Base-by-base conservation (phyloP, 92 coral and sea anemone genomes). In the Palythoa grandis region DNA sequence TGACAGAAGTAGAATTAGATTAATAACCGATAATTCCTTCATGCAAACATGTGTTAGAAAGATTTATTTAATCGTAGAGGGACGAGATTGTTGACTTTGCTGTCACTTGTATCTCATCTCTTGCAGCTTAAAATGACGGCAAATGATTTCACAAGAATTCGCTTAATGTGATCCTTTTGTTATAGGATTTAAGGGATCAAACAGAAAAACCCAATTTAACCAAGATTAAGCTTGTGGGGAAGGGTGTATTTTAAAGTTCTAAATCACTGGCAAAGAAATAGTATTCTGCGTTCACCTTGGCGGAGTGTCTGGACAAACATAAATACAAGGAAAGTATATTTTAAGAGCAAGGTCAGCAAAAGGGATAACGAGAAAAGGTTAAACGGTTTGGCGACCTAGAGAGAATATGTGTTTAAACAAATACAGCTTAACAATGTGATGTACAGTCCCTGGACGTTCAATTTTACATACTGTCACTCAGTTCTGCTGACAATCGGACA, bases 291-390 rank as follows among this genome's bases (percentile, higher is more conserved):
- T 65, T 22, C 22, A n/a, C 61, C 66, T 48, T 22, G 43, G 50
- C 22, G 14, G 16, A 19, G 40, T 67, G 72, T 35, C 70, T 20
- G 40, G 74, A 23, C 52, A 80, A 80, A 47, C 85, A 76, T 23
- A 80, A 47, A 80, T 24, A 80, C 24, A 5, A n/a, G 74, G 20
- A 70, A 66, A 65, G 85, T 80, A 13, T 47, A 65, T 5, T 67
- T 29, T 25, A 25, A 69, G 43, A 80, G 66, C 74, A 22, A 56
- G 85, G 74, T 65, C 85, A 66, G 63, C 85, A 24, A 67, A 48
- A 80, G 43, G 74, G 74, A 80, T 80, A 80, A 80, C 70, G 39
- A 80, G 74, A 66, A 80, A 65, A 48, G 85, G 85, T 80, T 80
- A 80, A 80, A 80, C 58, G 85, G 19, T 66, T 65, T 80, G 74